Evolutionary conservation across 2,888 invertebrate species (phyloP).

Genomic region (Spatulosminthurus flaviceps): DNA sequence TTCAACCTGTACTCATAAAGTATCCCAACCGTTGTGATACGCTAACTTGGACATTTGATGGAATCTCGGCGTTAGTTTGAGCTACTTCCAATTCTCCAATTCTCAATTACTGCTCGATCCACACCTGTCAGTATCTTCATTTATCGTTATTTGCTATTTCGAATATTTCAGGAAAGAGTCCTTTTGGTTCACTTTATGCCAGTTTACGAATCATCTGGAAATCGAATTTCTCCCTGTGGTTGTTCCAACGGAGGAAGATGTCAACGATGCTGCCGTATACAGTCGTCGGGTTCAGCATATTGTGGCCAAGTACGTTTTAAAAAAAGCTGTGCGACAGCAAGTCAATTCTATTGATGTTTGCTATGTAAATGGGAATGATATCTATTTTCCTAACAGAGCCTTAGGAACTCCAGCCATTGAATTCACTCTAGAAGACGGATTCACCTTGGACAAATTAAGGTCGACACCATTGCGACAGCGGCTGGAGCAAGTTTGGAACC

Average conservation of each 20-base stretch:
- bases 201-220: conserved; percentile 86
- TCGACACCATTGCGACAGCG: conserved; percentile 41
- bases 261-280: conserved; percentile 84
- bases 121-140: no score
- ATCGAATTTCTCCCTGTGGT: conserved; percentile 94
- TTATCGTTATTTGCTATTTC: no score
- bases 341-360: not conserved
- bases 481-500: conserved; percentile 46
- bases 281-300: not conserved
- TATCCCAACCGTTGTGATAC: conserved; percentile 90
- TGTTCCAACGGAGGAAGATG: conserved; percentile 85
- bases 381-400: conserved; percentile 71
- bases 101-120: no score
- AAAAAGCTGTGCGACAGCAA: not conserved
- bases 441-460: conserved; percentile 42
- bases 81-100: no score
- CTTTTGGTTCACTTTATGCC: conserved; percentile 87
- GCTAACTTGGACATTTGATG: conserved; percentile 94
- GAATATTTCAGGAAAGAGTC: conserved; percentile 78
- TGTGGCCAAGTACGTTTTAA: not conserved
- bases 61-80: conserved; percentile 94
- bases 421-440: conserved; percentile 82
- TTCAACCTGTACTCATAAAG: conserved; percentile 88
- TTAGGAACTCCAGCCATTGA: conserved; percentile 86
- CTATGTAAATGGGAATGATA: not conserved